Base-by-base conservation (phyloP, 2,888 invertebrate genomes). In the Balanococcus diminutus region DNA sequence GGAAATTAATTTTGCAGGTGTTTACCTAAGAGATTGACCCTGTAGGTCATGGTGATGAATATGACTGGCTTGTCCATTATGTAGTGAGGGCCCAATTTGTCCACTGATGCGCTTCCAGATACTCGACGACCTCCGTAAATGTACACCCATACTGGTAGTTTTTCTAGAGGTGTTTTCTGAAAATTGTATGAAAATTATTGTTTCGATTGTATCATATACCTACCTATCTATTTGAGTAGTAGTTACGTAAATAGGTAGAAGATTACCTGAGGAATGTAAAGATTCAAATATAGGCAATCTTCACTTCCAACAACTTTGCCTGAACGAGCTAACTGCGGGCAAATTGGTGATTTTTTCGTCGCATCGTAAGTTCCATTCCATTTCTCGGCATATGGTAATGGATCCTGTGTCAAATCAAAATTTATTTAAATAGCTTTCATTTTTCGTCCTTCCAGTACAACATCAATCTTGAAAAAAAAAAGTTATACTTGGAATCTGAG, bases 401-500 rank as follows among this genome's bases (percentile, higher is more conserved):
- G 75, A 75, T 75, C 75, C 75, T 75, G n/a, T 4, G 4, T 9
- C 67, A 19, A 19, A 61, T 61, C 22, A 19, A 11, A 6, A 14
- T 42, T 42, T 42, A 11, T 9, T 42, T 3, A 36, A 14, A 3
- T 36, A 3, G 5, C 5, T 25, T 67, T 67, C 31, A 1, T n/a
- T 28, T 2, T 14, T 22, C 6, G 2, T 32, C 0, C 32, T 2
- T 19, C 8, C 31, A n/a, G 32, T 75, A 32, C 11, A 28, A 67
- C n/a, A 56, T 19, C 56, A 56, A 56, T 3, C 2, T 46, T 22
- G 22, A 2, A 6, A 22, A 6, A 16, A 25, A 22, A 61, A n/a
- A 16, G 11, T 75, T 84, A 87, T 89, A 91, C 90, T 89, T 89
- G 89, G 61, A 90, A 91, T 87, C 91, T 88, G 0, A 90, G 89